A percentile compares a stretch with the other conserved stretches of the same genome.
phyloP scores from a whole-genome alignment of 2,888 invertebrate species.

The Macaria liturata region DNA sequence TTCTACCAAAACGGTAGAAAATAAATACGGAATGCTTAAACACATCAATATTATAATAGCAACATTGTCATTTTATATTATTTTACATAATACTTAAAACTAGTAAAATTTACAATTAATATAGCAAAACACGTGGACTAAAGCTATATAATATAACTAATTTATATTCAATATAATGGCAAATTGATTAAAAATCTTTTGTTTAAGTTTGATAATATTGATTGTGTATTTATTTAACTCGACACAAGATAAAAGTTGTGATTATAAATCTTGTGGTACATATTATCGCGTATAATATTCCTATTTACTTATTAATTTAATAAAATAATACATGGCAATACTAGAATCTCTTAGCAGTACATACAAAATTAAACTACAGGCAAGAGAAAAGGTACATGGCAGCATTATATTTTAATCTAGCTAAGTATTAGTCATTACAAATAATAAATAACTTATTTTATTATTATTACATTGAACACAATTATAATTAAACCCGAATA shows the following conservation, averaged over 20 bases:
- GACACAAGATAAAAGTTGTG: background rate
- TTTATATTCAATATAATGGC: constrained; percentile 4
- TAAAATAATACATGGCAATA: constrained; percentile 15
- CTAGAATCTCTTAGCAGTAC: constrained; percentile 2
- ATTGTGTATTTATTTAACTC: too few species aligned
- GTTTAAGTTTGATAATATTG: too few species aligned
- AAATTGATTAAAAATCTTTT: background rate
- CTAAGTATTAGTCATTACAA: constrained; percentile 13
- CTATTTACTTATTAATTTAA: background rate
- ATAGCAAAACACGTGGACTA: constrained; percentile 21
- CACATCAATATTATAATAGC: constrained; percentile 33
- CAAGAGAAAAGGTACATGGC: constrained; percentile 39
- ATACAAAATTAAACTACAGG: constrained; percentile 27
- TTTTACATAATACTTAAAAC: constrained; percentile 25
- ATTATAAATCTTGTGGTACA: background rate
- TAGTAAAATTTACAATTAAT: constrained; percentile 31
- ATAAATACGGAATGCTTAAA: constrained; percentile 57
- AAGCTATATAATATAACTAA: constrained; percentile 3
- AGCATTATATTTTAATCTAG: constrained; percentile 27
- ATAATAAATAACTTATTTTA: constrained; percentile 25
- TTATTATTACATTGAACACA: constrained; percentile 26
- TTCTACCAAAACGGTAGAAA: constrained; percentile 28
- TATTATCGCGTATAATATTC: background rate
- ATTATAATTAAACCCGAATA: constrained; percentile 7
- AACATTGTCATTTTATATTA: constrained; percentile 25